Percentiles rank a stretch among this genome's conserved stretches.
Conservation (phyloP, 2,113 vertebrate species). For the Phoenicopterus ruber region DNA sequence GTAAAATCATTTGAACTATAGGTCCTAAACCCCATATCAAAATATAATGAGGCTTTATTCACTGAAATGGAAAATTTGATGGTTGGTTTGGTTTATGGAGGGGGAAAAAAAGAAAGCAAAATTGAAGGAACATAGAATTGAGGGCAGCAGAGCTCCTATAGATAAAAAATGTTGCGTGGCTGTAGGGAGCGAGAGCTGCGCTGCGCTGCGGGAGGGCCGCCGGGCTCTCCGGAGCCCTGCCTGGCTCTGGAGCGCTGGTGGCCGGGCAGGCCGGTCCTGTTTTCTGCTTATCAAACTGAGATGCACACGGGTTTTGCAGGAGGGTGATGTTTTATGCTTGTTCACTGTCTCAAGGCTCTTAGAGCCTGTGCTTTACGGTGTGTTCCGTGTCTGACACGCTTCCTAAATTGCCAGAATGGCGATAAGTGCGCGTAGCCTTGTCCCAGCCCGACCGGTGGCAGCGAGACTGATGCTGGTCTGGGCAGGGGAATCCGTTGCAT, state of each 20-base stretch:
- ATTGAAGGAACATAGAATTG: background rate
- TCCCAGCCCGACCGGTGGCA: background rate
- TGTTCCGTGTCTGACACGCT: fast-evolving
- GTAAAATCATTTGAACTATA: background rate
- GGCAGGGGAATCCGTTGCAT: fast-evolving
- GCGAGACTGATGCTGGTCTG: fast-evolving
- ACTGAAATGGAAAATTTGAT: background rate
- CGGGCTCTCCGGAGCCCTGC: background rate
- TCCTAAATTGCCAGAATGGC: no score
- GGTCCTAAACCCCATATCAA: background rate
- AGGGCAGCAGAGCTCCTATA: fast-evolving
- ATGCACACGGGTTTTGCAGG: fast-evolving
- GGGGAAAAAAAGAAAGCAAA: background rate
- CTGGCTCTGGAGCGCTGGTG: background rate
- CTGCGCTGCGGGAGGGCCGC: background rate
- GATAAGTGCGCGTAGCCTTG: fast-evolving
- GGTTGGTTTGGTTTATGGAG: background rate
- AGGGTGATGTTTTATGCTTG: background rate
- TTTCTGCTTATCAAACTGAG: no score
- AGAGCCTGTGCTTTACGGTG: fast-evolving
- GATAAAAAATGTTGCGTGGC: background rate
- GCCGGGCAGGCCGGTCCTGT: background rate
- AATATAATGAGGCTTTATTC: background rate
- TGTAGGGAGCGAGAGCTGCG: background rate
- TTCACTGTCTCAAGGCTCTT: fast-evolving